phyloP scores from a whole-genome alignment of 2,113 vertebrate species.

The Gracilinanus agilis region DNA sequence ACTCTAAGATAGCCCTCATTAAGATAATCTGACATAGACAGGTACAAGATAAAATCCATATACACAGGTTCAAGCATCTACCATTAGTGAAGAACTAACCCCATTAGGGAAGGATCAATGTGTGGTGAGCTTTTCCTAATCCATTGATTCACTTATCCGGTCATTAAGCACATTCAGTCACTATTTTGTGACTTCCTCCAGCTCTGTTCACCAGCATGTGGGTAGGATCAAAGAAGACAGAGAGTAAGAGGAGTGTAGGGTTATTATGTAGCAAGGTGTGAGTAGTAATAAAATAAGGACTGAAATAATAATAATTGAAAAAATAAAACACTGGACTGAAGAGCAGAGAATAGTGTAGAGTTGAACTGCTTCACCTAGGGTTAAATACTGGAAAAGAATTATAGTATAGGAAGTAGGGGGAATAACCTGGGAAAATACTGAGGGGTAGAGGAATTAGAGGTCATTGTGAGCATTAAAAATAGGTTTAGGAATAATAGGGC shows the following conservation, averaged over 20 bases:
- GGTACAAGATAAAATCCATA: neutral
- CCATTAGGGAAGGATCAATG: neutral
- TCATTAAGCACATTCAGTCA: neutral
- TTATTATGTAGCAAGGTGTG: neutral
- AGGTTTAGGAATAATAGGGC: neutral
- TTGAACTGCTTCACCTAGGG: neutral
- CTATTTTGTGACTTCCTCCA: neutral
- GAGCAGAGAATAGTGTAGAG: neutral
- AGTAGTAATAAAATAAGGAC: neutral
- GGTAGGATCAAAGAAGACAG: neutral
- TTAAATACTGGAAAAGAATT: neutral
- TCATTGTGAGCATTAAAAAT: neutral
- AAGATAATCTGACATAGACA: neutral
- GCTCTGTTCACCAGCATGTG: neutral
- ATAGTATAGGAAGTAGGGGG: neutral
- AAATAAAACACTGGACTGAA: neutral
- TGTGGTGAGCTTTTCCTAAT: neutral
- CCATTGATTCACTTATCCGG: neutral
- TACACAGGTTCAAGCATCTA: neutral
- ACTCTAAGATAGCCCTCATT: neutral
- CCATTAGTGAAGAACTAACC: neutral
- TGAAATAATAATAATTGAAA: too few relatives aligned
- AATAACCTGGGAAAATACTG: neutral
- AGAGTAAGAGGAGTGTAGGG: neutral
- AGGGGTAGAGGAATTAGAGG: neutral